phyloP scores from a whole-genome alignment of 2,888 invertebrate genomes.

The Perizoma affinitatum region DNA sequence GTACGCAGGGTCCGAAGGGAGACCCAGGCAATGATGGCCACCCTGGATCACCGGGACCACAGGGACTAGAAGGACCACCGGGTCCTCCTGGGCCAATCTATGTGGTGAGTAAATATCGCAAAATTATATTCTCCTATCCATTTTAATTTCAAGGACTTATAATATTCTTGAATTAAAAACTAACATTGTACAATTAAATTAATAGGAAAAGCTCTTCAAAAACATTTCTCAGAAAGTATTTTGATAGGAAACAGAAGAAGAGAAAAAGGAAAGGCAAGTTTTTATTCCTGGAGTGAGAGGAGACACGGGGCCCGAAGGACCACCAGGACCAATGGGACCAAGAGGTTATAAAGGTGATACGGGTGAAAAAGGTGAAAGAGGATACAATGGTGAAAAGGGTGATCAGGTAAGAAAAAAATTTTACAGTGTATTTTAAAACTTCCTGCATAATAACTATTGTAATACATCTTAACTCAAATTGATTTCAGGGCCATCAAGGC shows the following conservation, averaged over 20 bases:
- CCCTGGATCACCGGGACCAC: slow-evolving; percentile 86
- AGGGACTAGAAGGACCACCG: slow-evolving; percentile 86
- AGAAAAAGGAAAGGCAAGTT: slow-evolving; percentile 45
- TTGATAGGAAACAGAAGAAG: slow-evolving; percentile 64
- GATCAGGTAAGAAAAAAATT: slow-evolving; percentile 49
- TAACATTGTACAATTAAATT: no score
- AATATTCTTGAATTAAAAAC: no score
- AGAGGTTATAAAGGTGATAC: slow-evolving; percentile 84
- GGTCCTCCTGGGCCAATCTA: slow-evolving; percentile 80
- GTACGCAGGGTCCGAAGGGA: slow-evolving; percentile 88
- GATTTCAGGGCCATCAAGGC: slow-evolving; percentile 49
- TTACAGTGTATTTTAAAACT: no score
- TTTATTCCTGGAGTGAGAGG: slow-evolving; percentile 57
- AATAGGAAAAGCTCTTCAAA: slow-evolving; percentile 8
- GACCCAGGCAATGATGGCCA: slow-evolving; percentile 88
- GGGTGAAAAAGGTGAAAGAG: slow-evolving; percentile 78
- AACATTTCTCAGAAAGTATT: slow-evolving; percentile 47
- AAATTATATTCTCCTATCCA: no score
- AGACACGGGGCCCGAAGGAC: slow-evolving; percentile 57
- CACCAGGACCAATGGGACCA: slow-evolving; percentile 82
- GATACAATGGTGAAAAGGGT: slow-evolving; percentile 81
- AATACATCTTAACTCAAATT: no score
- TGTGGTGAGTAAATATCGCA: slow-evolving; percentile 49
- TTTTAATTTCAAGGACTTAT: no score
- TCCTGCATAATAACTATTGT: no score